These are phyloP conservation scores for Stenopsyche tienmushanensis DNA, from an alignment of 1,140 invertebrate genomes.

Conservation along the genomic window DNA sequence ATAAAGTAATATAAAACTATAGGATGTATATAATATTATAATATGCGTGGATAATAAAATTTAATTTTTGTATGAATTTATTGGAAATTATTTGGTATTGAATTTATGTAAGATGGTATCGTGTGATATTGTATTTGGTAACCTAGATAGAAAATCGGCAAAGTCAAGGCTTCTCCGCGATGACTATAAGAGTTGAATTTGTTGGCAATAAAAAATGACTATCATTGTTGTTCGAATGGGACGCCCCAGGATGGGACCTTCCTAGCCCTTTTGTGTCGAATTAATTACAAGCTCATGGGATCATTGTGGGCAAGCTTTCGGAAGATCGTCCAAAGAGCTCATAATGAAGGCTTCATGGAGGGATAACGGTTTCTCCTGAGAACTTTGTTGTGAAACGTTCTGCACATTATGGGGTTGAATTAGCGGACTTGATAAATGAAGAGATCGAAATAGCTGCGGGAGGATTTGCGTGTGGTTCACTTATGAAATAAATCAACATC, in stretches of 20 bases:
- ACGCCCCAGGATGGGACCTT: conserved; percentile 21
- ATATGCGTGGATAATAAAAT: too few relatives aligned
- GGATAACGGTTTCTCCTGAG: conserved; percentile 9
- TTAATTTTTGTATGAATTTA: too few relatives aligned
- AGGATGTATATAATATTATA: too few relatives aligned
- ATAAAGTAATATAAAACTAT: too few relatives aligned
- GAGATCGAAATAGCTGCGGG: not conserved
- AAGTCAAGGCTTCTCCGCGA: conserved; percentile 3
- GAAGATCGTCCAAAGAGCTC: not conserved
- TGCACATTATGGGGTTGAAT: not conserved
- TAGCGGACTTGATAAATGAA: conserved; percentile 7
- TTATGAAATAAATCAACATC: too few relatives aligned
- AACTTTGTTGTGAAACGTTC: too few relatives aligned
- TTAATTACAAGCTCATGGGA: conserved; percentile 17
- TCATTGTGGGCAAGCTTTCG: conserved; percentile 13
- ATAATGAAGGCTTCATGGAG: not conserved
- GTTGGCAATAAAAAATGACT: conserved; percentile 31
- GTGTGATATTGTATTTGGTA: conserved; percentile 6
- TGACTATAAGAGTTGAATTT: not conserved
- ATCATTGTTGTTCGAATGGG: conserved; percentile 28
- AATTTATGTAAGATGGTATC: not conserved
- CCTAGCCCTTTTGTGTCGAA: conserved; percentile 21
- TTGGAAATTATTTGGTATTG: not conserved
- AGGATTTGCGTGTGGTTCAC: not conserved
- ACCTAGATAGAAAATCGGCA: not conserved